A percentile compares a stretch with the other conserved stretches of the same genome.
phyloP scores from a whole-genome alignment of 2,113 vertebrate genomes.

The Laticauda laticaudata region DNA sequence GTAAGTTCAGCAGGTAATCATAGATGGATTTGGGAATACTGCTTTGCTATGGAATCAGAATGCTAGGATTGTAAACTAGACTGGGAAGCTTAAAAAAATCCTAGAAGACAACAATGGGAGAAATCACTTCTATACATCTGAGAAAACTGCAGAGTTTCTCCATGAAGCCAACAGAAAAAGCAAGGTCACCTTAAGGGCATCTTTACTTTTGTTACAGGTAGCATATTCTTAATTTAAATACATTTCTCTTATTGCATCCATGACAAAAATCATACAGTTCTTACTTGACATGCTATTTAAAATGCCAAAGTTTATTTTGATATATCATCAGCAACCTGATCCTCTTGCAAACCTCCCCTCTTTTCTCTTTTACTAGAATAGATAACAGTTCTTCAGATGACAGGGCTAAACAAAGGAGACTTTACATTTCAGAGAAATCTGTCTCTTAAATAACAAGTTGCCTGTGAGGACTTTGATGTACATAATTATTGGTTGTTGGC shows the following conservation, averaged over 20 bases:
- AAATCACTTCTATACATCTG: not conserved
- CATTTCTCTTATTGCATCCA: conserved; percentile 16
- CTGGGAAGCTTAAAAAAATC: not conserved
- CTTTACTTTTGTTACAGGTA: not conserved
- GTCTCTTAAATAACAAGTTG: conserved; percentile 37
- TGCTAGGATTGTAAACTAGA: not conserved
- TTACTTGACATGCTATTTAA: not conserved
- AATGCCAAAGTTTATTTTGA: not conserved
- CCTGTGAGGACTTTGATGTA: conserved; percentile 41
- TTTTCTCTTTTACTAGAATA: conserved; percentile 21
- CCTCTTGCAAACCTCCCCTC: not conserved
- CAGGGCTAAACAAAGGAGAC: conserved; percentile 39
- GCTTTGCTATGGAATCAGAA: not conserved
- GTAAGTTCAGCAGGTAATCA: not conserved
- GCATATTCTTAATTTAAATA: not conserved
- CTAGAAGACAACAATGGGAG: not conserved
- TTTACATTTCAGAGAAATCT: conserved; percentile 42
- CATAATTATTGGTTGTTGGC: conserved; percentile 49
- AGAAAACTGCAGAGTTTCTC: not conserved
- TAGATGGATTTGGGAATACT: not conserved
- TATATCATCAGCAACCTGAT: conserved; percentile 23
- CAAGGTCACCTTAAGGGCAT: not conserved
- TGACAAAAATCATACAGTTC: not conserved
- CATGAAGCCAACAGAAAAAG: not conserved
- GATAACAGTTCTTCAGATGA: conserved; percentile 16